Percentiles rank a stretch among this genome's conserved stretches.
Evolutionary conservation across 2,888 invertebrate species (phyloP).

Genomic region (Hoplodrina blanda): DNA sequence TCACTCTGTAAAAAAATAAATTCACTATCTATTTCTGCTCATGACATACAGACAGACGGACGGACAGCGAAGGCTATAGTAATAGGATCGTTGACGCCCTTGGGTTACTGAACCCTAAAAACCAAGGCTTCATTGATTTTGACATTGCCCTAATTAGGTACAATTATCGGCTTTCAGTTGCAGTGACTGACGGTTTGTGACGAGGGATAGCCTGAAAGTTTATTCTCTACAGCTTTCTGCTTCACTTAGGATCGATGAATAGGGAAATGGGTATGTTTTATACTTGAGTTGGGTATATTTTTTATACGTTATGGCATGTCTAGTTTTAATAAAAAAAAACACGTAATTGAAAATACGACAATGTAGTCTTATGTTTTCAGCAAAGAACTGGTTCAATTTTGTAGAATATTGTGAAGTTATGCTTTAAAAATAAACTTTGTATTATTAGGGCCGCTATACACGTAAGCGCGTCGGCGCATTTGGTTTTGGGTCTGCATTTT

Average conservation of each 20-base stretch:
- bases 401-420: too few relatives aligned
- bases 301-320: background rate
- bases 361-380: too few relatives aligned
- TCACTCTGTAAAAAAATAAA: too few relatives aligned
- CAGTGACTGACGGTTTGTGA: conserved; percentile 69
- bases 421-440: too few relatives aligned
- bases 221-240: conserved; percentile 45
- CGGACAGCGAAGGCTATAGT: too few relatives aligned
- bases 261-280: background rate
- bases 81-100: background rate
- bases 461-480: too few relatives aligned
- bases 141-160: conserved; percentile 39
- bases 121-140: conserved; percentile 8
- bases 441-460: too few relatives aligned
- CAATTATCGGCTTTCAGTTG: conserved; percentile 51
- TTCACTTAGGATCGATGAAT: background rate
- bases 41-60: too few relatives aligned
- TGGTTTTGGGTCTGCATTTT: too few relatives aligned
- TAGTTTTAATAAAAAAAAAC: background rate
- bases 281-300: background rate
- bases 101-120: background rate
- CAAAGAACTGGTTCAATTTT: too few relatives aligned
- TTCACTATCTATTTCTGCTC: too few relatives aligned
- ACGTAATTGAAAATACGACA: too few relatives aligned
- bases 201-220: conserved; percentile 63